A percentile compares a stretch with the other conserved stretches of the same genome.
These are phyloP conservation scores for Helicoverpa zea DNA, from an alignment of 1,140 invertebrate genomes.

Conservation along the genomic window DNA sequence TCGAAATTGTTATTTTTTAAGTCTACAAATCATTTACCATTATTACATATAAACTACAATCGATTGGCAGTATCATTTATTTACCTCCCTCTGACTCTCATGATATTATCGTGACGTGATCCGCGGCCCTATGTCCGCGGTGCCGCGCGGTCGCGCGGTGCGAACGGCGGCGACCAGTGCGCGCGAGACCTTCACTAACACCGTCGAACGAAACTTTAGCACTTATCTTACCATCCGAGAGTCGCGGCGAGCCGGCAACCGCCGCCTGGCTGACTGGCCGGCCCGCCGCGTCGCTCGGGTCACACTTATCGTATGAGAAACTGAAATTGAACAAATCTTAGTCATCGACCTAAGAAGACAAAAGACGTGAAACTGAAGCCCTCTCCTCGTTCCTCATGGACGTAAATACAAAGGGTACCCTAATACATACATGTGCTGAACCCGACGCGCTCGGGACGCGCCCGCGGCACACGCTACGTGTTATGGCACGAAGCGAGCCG, in stretches of 20 bases:
- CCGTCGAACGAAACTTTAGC: slow-evolving; percentile 48
- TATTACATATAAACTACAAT: slow-evolving; percentile 82
- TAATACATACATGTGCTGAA: slow-evolving; percentile 55
- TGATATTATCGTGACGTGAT: slow-evolving; percentile 73
- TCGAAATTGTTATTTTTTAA: slow-evolving; percentile 77
- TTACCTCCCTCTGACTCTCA: slow-evolving; percentile 69
- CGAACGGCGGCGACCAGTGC: background rate
- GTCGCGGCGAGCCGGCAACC: background rate
- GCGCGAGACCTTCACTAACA: slow-evolving; percentile 24
- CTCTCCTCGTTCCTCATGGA: slow-evolving; percentile 54
- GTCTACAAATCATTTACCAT: slow-evolving; percentile 83
- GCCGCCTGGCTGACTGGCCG: background rate
- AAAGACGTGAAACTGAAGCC: slow-evolving; percentile 53
- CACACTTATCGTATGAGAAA: slow-evolving; percentile 50
- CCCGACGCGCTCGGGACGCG: slow-evolving; percentile 1
- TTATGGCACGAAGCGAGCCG: slow-evolving; percentile 60
- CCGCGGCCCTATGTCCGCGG: slow-evolving; percentile 5
- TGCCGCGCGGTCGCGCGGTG: slow-evolving; percentile 5
- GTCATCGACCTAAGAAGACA: background rate
- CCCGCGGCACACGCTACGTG: slow-evolving; percentile 23
- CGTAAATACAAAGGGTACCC: slow-evolving; percentile 59
- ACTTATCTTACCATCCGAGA: slow-evolving; percentile 40
- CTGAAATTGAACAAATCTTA: slow-evolving; percentile 32
- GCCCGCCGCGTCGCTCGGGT: slow-evolving; percentile 10
- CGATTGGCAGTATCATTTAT: slow-evolving; percentile 83